Percentiles rank a stretch among this genome's conserved stretches.
These are phyloP conservation scores for Canis aureus DNA, from an alignment of 2,113 vertebrate genomes.

Conservation along the genomic window DNA sequence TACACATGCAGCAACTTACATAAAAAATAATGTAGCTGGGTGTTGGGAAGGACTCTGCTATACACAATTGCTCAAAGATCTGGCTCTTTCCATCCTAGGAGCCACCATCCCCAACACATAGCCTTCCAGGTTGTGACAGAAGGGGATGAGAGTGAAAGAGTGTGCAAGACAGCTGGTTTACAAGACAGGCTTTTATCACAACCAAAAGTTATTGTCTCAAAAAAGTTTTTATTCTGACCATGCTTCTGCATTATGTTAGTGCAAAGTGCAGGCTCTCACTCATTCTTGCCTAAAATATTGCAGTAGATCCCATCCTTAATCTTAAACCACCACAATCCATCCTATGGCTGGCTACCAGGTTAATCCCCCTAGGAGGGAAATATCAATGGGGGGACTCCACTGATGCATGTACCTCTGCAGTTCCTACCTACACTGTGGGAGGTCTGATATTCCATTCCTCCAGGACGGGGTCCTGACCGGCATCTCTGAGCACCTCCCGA, in stretches of 20 bases:
- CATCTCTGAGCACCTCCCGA: background rate
- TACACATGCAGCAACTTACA: background rate
- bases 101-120: background rate
- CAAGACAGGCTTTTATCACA: background rate
- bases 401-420: rapidly evolving
- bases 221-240: background rate
- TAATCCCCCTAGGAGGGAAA: background rate
- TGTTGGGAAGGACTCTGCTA: background rate
- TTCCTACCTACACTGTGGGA: background rate
- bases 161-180: background rate
- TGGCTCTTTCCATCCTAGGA: background rate
- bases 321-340: rapidly evolving
- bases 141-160: background rate
- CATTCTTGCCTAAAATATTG: background rate
- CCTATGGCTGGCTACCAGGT: background rate
- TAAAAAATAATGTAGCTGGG: background rate
- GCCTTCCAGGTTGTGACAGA: background rate
- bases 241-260: background rate
- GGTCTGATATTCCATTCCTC: background rate
- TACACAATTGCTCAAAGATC: background rate
- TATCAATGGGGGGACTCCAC: background rate
- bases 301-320: background rate
- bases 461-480: no score
- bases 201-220: background rate
- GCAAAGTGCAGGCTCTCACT: background rate